phyloP scores from a whole-genome alignment of 2,888 invertebrate species.

The Axea sp. region DNA sequence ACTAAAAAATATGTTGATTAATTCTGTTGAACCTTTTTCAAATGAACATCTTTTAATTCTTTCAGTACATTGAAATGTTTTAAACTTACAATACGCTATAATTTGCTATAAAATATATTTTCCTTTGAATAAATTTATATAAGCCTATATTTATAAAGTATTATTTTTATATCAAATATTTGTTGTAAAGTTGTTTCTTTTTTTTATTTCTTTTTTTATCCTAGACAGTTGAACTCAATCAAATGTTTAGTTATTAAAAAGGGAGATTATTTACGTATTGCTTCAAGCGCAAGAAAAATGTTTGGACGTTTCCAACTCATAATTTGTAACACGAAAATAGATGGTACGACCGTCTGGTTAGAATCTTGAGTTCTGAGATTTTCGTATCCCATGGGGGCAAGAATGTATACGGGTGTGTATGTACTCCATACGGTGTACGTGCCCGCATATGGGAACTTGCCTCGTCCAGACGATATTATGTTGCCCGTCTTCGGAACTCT shows the following conservation, averaged over 20 bases:
- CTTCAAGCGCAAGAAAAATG: conserved; percentile 43
- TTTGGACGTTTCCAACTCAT: conserved; percentile 34
- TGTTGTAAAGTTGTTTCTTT: too few species aligned
- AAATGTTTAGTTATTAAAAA: not conserved
- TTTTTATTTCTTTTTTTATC: too few species aligned
- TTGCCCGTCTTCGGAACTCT: conserved; percentile 67
- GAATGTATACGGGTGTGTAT: conserved; percentile 48
- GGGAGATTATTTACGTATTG: conserved; percentile 28
- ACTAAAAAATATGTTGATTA: too few species aligned
- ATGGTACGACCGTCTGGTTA: conserved; percentile 34
- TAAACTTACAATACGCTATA: too few species aligned
- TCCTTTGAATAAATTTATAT: too few species aligned
- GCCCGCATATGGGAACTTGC: conserved; percentile 72
- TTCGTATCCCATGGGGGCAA: conserved; percentile 52
- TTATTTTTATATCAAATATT: too few species aligned
- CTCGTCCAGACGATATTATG: conserved; percentile 70
- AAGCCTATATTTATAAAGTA: too few species aligned
- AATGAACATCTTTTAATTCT: too few species aligned
- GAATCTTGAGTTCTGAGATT: conserved; percentile 53
- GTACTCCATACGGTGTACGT: conserved; percentile 45
- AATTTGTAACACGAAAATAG: conserved; percentile 34
- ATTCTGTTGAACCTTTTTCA: too few species aligned
- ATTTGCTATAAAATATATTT: too few species aligned
- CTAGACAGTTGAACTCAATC: too few species aligned
- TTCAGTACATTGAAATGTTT: too few species aligned